phyloP scores from a whole-genome alignment of 2,113 vertebrate species.

The Nesoenas mayeri region DNA sequence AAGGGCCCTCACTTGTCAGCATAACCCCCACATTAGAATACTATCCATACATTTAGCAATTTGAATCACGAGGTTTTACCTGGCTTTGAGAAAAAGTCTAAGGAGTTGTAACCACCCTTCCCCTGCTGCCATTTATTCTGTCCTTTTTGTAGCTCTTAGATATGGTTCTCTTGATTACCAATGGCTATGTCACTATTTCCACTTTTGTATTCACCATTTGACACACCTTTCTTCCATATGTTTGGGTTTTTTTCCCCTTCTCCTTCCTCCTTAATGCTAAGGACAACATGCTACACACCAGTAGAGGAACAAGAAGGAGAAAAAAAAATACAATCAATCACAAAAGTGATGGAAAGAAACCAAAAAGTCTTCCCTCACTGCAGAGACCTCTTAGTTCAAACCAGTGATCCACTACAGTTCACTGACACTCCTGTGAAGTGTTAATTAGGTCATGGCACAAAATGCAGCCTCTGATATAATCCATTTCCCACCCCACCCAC shows the following conservation, averaged over 20 bases:
- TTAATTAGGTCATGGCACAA: not conserved
- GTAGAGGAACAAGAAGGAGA: not conserved
- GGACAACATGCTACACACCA: not conserved
- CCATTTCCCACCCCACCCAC: not conserved
- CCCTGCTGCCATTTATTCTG: not conserved
- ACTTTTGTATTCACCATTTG: not conserved
- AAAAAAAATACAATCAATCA: not conserved
- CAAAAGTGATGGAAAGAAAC: not conserved
- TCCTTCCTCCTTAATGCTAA: not conserved
- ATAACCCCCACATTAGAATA: not conserved
- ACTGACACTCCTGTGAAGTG: not conserved
- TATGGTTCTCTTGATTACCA: not conserved
- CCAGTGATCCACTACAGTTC: not conserved
- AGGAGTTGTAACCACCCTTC: not conserved
- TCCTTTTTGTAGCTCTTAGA: not conserved
- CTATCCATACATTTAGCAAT: not conserved
- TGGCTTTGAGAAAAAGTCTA: not conserved
- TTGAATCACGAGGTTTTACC: not conserved
- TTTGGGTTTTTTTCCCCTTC: not conserved
- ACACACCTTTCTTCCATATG: not conserved
- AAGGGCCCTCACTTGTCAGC: not conserved
- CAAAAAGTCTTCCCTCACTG: not conserved
- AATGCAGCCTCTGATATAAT: not conserved
- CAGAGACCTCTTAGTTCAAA: not conserved
- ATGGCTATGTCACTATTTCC: not conserved